Percentiles rank a stretch among this genome's conserved stretches.
These are phyloP conservation scores for Zaprionus africanus DNA, from an alignment of 1,140 invertebrate species.

Conservation along the genomic window DNA sequence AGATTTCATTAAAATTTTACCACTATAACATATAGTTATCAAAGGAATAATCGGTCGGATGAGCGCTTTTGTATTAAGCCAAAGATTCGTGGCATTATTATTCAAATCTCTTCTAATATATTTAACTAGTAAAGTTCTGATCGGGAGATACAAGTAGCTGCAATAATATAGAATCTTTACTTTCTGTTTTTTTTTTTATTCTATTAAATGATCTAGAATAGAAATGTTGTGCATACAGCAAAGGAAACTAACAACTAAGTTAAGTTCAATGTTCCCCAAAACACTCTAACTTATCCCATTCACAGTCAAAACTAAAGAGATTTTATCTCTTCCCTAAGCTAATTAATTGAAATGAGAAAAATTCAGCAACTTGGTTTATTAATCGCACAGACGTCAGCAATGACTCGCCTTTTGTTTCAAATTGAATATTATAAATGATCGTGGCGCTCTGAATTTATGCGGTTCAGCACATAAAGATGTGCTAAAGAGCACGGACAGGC, in stretches of 20 bases:
- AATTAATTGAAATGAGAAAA: background rate
- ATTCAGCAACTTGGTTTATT: background rate
- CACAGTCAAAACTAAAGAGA: background rate
- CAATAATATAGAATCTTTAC: no score
- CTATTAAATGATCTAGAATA: background rate
- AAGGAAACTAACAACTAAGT: background rate
- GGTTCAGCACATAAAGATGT: conserved; percentile 40
- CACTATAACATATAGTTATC: no score
- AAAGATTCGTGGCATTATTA: no score
- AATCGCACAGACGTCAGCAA: conserved; percentile 9
- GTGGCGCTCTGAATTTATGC: conserved; percentile 41
- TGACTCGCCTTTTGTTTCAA: conserved; percentile 14
- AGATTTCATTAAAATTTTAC: no score
- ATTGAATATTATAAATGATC: conserved; percentile 45
- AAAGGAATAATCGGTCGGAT: no score
- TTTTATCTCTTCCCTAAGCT: background rate
- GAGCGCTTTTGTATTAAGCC: no score
- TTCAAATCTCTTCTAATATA: no score
- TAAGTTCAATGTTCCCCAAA: background rate
- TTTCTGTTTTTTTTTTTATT: no score
- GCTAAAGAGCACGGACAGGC: conserved; percentile 25
- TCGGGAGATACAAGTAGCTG: no score
- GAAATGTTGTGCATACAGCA: background rate
- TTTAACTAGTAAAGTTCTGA: no score
- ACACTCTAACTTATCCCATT: background rate